phyloP scores from a whole-genome alignment of 2,888 invertebrate genomes.

The Sinhomidia bicolor region DNA sequence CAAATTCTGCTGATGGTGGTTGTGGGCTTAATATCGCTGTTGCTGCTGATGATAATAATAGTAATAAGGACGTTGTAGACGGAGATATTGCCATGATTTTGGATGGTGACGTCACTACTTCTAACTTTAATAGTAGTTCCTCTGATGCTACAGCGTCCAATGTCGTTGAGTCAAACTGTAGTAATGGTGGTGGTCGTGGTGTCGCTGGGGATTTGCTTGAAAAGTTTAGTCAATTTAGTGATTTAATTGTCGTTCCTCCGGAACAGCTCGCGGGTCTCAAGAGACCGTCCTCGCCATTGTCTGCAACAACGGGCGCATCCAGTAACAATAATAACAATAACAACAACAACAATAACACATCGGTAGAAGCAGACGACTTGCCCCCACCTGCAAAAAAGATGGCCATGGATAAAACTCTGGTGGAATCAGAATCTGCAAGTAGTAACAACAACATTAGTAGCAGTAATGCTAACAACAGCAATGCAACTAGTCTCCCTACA shows the following conservation, averaged over 20 bases:
- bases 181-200: slow-evolving; percentile 73
- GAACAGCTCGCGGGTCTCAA: slow-evolving; percentile 80
- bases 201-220: slow-evolving; percentile 79
- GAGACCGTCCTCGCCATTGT: slow-evolving; percentile 66
- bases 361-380: slow-evolving; percentile 41
- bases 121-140: slow-evolving; percentile 35
- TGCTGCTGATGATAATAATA: slow-evolving; percentile 72
- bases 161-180: slow-evolving; percentile 36
- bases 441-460: background rate
- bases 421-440: slow-evolving; percentile 2
- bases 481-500: slow-evolving; percentile 31
- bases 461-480: background rate
- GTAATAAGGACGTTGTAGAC: slow-evolving; percentile 56
- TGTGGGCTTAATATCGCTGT: slow-evolving; percentile 63
- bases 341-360: slow-evolving; percentile 43
- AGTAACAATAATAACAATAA: too few relatives aligned
- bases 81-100: slow-evolving; percentile 32
- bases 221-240: slow-evolving; percentile 80
- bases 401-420: slow-evolving; percentile 61
- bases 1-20: slow-evolving; percentile 54
- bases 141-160: slow-evolving; percentile 10
- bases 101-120: slow-evolving; percentile 17
- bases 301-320: background rate
- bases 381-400: slow-evolving; percentile 74
- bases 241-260: slow-evolving; percentile 80